These are phyloP conservation scores for Eumeta japonica DNA, from an alignment of 1,140 invertebrate genomes.

Conservation along the genomic window DNA sequence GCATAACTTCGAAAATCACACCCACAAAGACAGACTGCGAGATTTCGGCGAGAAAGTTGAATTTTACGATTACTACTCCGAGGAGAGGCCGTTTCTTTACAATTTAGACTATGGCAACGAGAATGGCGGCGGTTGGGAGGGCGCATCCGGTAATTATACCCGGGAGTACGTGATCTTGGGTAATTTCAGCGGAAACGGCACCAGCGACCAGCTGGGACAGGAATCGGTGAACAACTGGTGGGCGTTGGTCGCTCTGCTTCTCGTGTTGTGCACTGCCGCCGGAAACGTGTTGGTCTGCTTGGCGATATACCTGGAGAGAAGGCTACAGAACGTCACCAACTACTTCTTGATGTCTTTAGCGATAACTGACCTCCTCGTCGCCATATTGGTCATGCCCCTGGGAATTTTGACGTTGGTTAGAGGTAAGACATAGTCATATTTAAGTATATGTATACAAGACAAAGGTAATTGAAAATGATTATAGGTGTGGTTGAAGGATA, in stretches of 20 bases:
- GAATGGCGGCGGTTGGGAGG: neutral
- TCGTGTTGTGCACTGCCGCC: constrained; percentile 83
- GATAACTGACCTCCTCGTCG: constrained; percentile 92
- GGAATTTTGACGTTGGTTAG: constrained; percentile 76
- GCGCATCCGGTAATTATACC: neutral
- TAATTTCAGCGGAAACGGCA: neutral
- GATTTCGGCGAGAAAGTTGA: neutral
- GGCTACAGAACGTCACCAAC: constrained; percentile 93
- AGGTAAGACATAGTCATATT: no score
- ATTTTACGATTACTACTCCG: no score
- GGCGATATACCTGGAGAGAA: constrained; percentile 83
- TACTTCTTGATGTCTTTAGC: constrained; percentile 95
- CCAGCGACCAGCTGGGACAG: neutral
- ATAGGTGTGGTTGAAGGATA: no score
- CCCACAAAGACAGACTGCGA: neutral
- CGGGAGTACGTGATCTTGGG: neutral
- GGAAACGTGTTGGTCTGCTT: constrained; percentile 94
- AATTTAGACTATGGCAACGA: neutral
- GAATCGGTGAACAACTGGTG: constrained; percentile 62
- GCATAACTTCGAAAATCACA: neutral
- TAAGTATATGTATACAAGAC: no score
- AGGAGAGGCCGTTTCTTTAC: neutral
- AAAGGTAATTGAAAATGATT: no score
- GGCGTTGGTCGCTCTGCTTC: constrained; percentile 72
- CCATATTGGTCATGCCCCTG: constrained; percentile 87